A percentile compares a stretch with the other conserved stretches of the same genome.
Evolutionary conservation across 2,797 vertebrate species (phyloP).

Genomic region (Pteronotus mesoamericanus): DNA sequence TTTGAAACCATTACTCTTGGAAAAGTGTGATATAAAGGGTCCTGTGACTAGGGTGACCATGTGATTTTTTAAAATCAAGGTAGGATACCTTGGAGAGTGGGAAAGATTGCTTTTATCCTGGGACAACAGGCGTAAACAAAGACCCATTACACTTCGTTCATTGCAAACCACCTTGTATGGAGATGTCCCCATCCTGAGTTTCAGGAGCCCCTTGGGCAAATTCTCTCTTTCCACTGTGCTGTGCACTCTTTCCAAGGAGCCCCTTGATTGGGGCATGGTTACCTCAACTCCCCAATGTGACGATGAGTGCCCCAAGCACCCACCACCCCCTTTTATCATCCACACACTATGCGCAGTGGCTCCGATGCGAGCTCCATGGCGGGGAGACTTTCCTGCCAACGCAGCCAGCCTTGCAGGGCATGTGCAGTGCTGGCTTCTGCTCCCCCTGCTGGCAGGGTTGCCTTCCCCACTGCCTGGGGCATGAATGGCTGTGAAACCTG

Average conservation of each 20-base stretch:
- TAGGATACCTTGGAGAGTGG: neutral
- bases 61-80: neutral
- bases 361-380: neutral
- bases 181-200: neutral
- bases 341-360: neutral
- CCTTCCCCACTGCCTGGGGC: neutral
- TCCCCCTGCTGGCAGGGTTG: neutral
- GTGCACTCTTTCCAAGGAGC: neutral
- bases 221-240: neutral
- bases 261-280: neutral
- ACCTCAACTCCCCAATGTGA: neutral
- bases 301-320: neutral
- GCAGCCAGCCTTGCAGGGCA: neutral
- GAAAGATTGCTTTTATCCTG: neutral
- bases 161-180: neutral
- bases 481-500: neutral
- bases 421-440: neutral
- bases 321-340: neutral
- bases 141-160: neutral
- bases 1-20: neutral
- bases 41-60: neutral
- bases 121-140: neutral
- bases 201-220: neutral
- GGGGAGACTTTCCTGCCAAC: neutral
- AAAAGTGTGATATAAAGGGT: neutral